Conservation (phyloP, 2,888 invertebrate genomes). For the Julus scandinavius region DNA sequence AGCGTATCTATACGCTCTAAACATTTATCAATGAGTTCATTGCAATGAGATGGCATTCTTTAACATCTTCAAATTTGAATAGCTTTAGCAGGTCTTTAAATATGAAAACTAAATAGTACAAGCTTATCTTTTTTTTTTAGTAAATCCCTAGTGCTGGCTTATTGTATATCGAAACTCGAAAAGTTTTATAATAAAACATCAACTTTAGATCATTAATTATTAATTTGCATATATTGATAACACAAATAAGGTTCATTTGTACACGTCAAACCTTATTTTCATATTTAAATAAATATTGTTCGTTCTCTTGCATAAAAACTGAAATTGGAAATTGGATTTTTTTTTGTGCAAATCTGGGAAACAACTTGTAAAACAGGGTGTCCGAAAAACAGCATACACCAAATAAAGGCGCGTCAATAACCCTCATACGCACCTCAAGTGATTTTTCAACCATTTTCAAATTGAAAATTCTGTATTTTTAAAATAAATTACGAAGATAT, state of each 20-base stretch:
- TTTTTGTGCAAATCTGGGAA: too few species aligned
- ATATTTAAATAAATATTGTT: neutral
- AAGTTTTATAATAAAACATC: neutral
- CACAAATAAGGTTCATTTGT: slow-evolving; percentile 13
- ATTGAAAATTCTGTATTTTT: too few species aligned
- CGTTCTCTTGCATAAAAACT: neutral
- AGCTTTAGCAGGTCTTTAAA: neutral
- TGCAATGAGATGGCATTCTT: neutral
- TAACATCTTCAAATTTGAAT: neutral
- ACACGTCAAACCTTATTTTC: neutral
- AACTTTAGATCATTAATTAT: neutral
- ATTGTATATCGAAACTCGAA: neutral
- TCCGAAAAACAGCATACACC: neutral
- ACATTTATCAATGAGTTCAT: too few species aligned
- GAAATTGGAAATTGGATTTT: neutral
- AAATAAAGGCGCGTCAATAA: neutral
- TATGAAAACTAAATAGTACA: neutral
- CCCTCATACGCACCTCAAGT: neutral
- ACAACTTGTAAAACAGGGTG: neutral
- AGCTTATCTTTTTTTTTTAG: neutral
- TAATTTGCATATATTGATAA: neutral
- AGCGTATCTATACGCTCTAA: too few species aligned
- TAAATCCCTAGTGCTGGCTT: neutral
- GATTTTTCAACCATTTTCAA: too few species aligned
- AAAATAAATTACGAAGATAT: too few species aligned